These are phyloP conservation scores for Phylloscopus whistleri DNA, from an alignment of 2,113 vertebrate species.

Conservation along the genomic window DNA sequence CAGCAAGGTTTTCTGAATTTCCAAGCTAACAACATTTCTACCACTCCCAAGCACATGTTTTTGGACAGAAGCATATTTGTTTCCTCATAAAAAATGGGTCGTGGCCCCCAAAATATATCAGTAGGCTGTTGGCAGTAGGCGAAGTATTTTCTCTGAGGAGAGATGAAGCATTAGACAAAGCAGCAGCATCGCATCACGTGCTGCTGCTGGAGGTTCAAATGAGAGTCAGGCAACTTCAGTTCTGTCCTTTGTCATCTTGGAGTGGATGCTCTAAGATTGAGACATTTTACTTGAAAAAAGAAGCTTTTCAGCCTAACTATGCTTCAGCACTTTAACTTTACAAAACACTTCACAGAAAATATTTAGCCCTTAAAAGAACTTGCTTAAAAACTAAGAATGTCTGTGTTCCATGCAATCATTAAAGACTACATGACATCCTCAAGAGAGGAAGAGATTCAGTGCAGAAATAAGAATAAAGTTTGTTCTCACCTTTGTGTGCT, in stretches of 20 bases:
- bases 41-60: background rate
- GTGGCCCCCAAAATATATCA: rapidly evolving
- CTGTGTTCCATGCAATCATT: background rate
- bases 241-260: conserved; percentile 11
- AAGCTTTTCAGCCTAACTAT: background rate
- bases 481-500: background rate
- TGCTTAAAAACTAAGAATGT: background rate
- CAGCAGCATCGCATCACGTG: background rate
- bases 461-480: background rate
- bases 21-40: background rate
- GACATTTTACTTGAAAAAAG: background rate
- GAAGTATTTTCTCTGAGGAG: background rate
- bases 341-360: background rate
- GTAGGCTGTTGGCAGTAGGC: background rate
- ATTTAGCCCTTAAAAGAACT: background rate
- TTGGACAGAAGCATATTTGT: background rate
- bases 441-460: background rate
- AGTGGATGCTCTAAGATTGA: background rate
- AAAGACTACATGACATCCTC: background rate
- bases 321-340: background rate
- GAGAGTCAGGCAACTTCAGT: background rate
- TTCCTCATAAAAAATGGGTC: background rate
- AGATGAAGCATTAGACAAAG: background rate
- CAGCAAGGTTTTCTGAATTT: background rate
- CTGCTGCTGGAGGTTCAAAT: background rate